phyloP scores from a whole-genome alignment of 2,113 vertebrate species.

The Propithecus coquereli region DNA sequence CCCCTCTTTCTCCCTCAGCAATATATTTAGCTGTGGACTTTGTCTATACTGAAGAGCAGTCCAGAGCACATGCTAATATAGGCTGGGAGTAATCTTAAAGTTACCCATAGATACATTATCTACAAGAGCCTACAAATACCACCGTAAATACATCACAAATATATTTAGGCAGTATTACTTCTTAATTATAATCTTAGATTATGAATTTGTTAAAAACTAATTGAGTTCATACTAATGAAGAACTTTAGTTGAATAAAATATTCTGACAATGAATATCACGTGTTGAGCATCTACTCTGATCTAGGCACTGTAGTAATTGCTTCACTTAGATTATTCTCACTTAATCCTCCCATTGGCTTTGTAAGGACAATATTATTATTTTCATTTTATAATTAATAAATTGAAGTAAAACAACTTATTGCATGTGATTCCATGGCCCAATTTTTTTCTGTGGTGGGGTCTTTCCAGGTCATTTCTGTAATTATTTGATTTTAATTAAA shows the following conservation, averaged over 20 bases:
- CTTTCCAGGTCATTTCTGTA: neutral
- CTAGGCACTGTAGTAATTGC: neutral
- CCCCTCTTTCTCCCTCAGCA: neutral
- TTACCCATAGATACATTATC: neutral
- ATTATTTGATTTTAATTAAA: neutral
- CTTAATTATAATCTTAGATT: neutral
- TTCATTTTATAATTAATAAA: neutral
- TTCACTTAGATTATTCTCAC: conserved; percentile 10
- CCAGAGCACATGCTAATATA: neutral
- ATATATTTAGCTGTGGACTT: neutral
- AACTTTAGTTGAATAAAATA: neutral
- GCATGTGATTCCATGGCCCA: neutral
- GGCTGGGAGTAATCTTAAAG: neutral
- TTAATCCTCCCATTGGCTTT: neutral
- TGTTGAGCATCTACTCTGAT: neutral
- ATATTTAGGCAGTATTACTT: neutral
- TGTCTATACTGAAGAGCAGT: neutral
- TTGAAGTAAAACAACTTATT: neutral
- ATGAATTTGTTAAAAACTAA: neutral
- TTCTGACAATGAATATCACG: neutral
- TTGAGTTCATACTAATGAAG: neutral
- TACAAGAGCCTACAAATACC: neutral
- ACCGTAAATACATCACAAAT: neutral
- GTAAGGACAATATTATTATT: neutral
- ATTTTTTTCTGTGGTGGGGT: neutral